Evolutionary conservation across 1,140 invertebrate species (phyloP), one percentile per base, ranked within the genome.

Genomic region (Dysdera silvatica): DNA sequence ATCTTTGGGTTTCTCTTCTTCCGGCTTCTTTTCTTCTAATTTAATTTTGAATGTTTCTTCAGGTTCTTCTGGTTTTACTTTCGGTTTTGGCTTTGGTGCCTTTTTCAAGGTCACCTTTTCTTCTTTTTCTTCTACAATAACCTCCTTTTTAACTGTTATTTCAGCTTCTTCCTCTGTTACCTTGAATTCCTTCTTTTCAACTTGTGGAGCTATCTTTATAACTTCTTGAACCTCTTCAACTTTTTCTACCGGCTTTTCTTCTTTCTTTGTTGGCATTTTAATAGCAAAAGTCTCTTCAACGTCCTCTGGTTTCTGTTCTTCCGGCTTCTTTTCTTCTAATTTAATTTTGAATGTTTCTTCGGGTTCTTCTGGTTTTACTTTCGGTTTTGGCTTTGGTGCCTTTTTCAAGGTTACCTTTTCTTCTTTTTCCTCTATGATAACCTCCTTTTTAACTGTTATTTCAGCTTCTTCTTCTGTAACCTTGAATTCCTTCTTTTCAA

Each of bases 131-230:
- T 88, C 86, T 31, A 49, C 54, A 74, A 40, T 31, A 18, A 55
- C 24, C 49, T 51, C 62, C 14, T 68, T 59, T 68, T 83, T 82
- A 74, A 89, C 87, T 18, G 83, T 87, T 32, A 84, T 78, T 77
- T 88, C 86, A 35, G 82, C 82, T 66, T 86, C 71, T 29, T 73
- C 73, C 67, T 77, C 67, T 37, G 52, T 72, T 0, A 45, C 24
- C 45, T 64, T 66, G 12, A 81, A 79, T 71, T 81, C 82, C 37
- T 48, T 16, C 20, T 60, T 48, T 52, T 51, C 77, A 72, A 72
- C 75, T 41, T 70, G 43, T 54, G 68, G 7, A 79, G 54, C 79
- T 14, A 65, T 33, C 33, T 65, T 49, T 14, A 61, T 31, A 10
- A 48, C 32, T 51, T 65, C 66, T 56, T 70, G 67, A 23, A 51